Percentiles rank a stretch among this genome's conserved stretches.
phyloP scores from a whole-genome alignment of 1,140 invertebrate species.

The Saccostrea echinata region DNA sequence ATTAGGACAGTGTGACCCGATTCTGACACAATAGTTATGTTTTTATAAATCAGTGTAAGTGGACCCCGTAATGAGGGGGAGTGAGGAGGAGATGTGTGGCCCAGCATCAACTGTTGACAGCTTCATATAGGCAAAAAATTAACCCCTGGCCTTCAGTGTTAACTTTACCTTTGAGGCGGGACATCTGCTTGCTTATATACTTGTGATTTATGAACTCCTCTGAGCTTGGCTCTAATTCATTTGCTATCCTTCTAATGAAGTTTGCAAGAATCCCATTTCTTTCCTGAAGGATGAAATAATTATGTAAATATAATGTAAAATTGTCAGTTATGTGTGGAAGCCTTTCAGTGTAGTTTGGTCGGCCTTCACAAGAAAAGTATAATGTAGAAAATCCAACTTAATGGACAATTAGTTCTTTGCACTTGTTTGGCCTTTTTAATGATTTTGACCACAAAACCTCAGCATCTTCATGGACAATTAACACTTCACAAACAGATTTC shows the following conservation, averaged over 20 bases:
- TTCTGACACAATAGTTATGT: slow-evolving; percentile 13
- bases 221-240: not conserved
- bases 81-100: not conserved
- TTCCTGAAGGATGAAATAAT: not conserved
- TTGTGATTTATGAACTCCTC: not conserved
- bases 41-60: not conserved
- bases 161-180: not conserved
- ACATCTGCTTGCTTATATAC: not conserved
- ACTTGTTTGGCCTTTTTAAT: slow-evolving; percentile 11
- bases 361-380: not conserved
- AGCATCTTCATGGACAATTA: slow-evolving; percentile 18
- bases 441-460: slow-evolving; percentile 20
- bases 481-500: slow-evolving; percentile 22
- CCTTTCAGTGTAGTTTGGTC: not conserved
- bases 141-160: not conserved
- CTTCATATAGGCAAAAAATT: not conserved
- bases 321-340: not conserved
- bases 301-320: not conserved
- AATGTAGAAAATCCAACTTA: not conserved
- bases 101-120: not conserved
- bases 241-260: not conserved
- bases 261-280: not conserved
- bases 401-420: not conserved
- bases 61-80: not conserved
- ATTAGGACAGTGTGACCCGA: not conserved